Evolutionary conservation across 2,888 invertebrate species (phyloP), one percentile per base, ranked within the genome.

Genomic region (Lobophora halterata): DNA sequence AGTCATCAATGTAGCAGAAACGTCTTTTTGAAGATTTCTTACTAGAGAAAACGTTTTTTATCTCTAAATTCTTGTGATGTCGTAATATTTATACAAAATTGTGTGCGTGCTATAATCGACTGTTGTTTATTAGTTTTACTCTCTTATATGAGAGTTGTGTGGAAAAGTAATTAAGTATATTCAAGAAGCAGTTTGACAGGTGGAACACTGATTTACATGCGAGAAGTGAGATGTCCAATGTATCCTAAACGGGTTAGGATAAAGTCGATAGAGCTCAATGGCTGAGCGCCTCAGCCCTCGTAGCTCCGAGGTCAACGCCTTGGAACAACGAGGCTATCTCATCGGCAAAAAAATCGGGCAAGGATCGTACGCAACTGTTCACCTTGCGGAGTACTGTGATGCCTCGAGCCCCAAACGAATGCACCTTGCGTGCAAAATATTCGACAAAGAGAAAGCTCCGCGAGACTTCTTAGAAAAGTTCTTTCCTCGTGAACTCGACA

Each of bases 281-380:
- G 92, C 91, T 89, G 89, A 91, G 88, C 90, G 90, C 85, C 89
- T 92, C 81, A 91, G 90, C 89, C 91, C 93, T 77, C 91, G 93
- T 81, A 92, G 91, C 87, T 95, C 95, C 64, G 95, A 96, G 88
- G 91, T 94, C 56, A 93, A 93, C 75, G 95, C 95, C 71, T 90
- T 95, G 82, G 93, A 94, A 76, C 92, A 94, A 80, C 90, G 94
- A 70, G 95, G 95, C 64, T 95, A 95, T 79, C 85, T 92, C 43
- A 93, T 96, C 71, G 93, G 94, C 54, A 93, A 93, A 75, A 95
- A 95, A 86, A 94, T 97, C 67, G 97, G 97, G 47, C 94, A 96
- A 88, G 97, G 97, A 44, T 95, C 95, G 10, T 96, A 96, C 76
- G 96, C 96, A 46, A 95, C 95, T 31, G 97, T 97, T 16, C 95